Evolutionary conservation across 2,888 invertebrate species (phyloP).

Genomic region (Zaprionus bogoriensis): DNA sequence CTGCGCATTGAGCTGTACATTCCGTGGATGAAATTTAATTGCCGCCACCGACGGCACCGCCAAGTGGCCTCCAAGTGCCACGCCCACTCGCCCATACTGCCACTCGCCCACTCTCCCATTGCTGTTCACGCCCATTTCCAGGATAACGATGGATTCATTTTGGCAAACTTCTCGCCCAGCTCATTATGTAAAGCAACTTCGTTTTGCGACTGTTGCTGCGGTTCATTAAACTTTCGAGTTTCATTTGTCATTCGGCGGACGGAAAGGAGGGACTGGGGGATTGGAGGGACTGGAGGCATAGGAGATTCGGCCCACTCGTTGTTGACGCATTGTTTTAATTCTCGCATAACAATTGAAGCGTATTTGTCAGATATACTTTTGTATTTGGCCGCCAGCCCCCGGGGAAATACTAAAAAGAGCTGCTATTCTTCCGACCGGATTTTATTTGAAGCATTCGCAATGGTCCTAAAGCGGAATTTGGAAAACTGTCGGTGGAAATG

Average conservation of each 20-base stretch:
- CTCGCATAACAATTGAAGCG: slow-evolving; percentile 65
- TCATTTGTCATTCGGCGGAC: slow-evolving; percentile 58
- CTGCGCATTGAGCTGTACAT: slow-evolving; percentile 56
- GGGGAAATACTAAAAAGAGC: slow-evolving; percentile 12
- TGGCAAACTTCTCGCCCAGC: slow-evolving; percentile 21
- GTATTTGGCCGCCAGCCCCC: slow-evolving; percentile 39
- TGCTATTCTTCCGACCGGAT: too few species aligned
- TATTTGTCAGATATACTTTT: slow-evolving; percentile 70
- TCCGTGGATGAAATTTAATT: slow-evolving; percentile 65
- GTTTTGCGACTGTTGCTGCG: slow-evolving; percentile 65
- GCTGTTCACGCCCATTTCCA: slow-evolving; percentile 9
- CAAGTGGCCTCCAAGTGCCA: slow-evolving; percentile 9
- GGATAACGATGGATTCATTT: slow-evolving; percentile 1
- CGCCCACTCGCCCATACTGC: background rate
- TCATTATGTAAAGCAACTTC: slow-evolving; percentile 60
- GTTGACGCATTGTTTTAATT: slow-evolving; percentile 49
- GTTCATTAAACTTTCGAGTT: slow-evolving; percentile 72
- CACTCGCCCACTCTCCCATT: background rate
- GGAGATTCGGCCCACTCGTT: background rate
- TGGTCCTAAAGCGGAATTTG: slow-evolving; percentile 36
- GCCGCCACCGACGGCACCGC: slow-evolving; percentile 34
- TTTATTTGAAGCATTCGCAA: background rate
- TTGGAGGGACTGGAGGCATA: background rate
- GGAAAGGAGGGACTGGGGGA: background rate
- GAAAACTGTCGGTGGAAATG: slow-evolving; percentile 4